Evolutionary conservation across 2,113 vertebrate species (phyloP), one percentile per base, ranked within the genome.

Genomic region (Diglossa brunneiventris): DNA sequence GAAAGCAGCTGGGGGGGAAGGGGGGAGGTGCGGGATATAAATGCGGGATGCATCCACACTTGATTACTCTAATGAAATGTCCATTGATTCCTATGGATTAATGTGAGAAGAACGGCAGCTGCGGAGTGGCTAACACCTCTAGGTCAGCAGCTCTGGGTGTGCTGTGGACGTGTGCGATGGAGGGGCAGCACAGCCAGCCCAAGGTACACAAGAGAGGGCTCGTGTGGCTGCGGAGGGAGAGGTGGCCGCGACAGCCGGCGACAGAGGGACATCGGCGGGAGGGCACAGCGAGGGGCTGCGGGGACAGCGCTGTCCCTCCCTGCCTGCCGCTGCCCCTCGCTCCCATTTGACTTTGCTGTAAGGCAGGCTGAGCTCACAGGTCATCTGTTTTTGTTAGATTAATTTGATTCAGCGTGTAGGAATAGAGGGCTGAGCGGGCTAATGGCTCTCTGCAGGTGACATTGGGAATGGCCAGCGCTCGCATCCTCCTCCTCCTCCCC

Each of bases 41-140:
- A 98, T 97, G 97, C 97, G 92, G 96, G 96, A 97, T 93, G 98
- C 97, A 98, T 98, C 98, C 97, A 96, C 97, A 98, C 98, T 98
- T 98, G 98, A 98, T 98, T 98, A 98, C 98, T 98, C 98, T 98
- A 98, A 98, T 98, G 98, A 98, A 98, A 98, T 98, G 98, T 98
- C 98, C 98, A 98, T 98, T 98, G 98, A 98, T 98, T 98, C 97
- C 96, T 97, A 98, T 98, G 97, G 98, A 98, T 98, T 98, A 98
- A 98, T 98, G 98, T 98, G 98, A 98, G 98, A 98, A 97, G 97
- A 97, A 98, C 94, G 93, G 97, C 98, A 98, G 98, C 98, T 98
- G 98, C 87, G 79, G 97, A 97, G 96, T 96, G 95, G 97, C 97
- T 97, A 96, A 98, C 97, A 98, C 97, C 97, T 98, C 98, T 89